These are phyloP conservation scores for Ranitomeya variabilis DNA, from an alignment of 2,113 vertebrate species.

Conservation along the genomic window DNA sequence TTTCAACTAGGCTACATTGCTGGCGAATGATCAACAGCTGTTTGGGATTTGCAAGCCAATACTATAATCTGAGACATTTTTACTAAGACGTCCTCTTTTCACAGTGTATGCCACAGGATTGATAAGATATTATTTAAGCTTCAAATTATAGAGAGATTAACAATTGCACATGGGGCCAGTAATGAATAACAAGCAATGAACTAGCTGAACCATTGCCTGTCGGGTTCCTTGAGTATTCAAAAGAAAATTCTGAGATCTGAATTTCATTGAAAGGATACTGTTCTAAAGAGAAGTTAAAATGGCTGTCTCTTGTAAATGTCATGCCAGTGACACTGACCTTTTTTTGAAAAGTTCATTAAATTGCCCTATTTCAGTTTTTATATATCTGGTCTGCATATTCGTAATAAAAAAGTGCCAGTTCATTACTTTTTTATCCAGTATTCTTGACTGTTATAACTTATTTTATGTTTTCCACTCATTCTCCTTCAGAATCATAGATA, in stretches of 20 bases:
- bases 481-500: not conserved
- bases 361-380: not conserved
- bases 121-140: not conserved
- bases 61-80: too few relatives aligned
- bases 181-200: not conserved
- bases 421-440: not conserved
- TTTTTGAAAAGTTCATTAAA: conserved; percentile 18
- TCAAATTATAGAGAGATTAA: not conserved
- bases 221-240: not conserved
- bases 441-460: not conserved
- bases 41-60: too few relatives aligned
- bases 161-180: not conserved
- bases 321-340: conserved; percentile 27
- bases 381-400: conserved; percentile 4
- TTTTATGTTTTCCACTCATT: not conserved
- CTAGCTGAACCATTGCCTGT: not conserved
- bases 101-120: too few relatives aligned
- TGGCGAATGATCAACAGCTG: too few relatives aligned
- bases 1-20: too few relatives aligned
- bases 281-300: conserved; percentile 8
- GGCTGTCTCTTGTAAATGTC: conserved; percentile 34
- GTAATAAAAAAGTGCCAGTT: not conserved
- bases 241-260: conserved; percentile 16
- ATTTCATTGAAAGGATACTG: not conserved
- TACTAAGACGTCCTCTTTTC: too few relatives aligned